Base-by-base conservation (phyloP, 2,797 vertebrate genomes). In the Carapus acus region DNA sequence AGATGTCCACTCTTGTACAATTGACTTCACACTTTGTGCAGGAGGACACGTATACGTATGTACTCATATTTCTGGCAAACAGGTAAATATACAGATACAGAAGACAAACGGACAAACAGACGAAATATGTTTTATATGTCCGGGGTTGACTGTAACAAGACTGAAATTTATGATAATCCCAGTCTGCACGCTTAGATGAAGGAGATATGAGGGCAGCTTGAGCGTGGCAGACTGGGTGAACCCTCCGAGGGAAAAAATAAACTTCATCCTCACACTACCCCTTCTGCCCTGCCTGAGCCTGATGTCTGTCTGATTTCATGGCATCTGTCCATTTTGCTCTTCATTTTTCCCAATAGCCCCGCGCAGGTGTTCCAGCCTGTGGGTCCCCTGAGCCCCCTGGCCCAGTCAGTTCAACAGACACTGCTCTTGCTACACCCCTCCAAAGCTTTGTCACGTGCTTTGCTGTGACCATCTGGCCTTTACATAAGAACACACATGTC, bases 401-500 rank as follows among this genome's bases (percentile, higher is more conserved):
- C 24, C 24, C 80, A 69, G 54, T 46, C 50, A 67, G 66, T 49
- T 48, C 65, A 52, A 65, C 71, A 65, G 57, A 64, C 58, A 49
- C 45, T 67, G 18, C 16, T 39, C 63, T 60, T 47, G 55, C 54
- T 7, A 42, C 44, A 57, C 61, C 59, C 27, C 23, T 67, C 59
- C 43, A 54, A 62, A 51, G 23, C 50, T 58, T 33, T 33, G 43
- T 74, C 79, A 79, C 58, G 48, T 70, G 71, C 74, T 65, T 79
- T 72, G 77, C 68, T 65, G 62, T 70, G 71, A 79, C 83, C 85
- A 86, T 87, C 81, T 88, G 85, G 66, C 71, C 54, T 80, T 85
- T 87, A 86, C 41, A 19, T 82, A 88, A 88, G 82, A 76, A 52
- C 65, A 55, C 44, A 74, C 70, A 76, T 78, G 71, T 9, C 21